Conservation (phyloP, 2,888 invertebrate genomes). For the Choreutis nemorana region DNA sequence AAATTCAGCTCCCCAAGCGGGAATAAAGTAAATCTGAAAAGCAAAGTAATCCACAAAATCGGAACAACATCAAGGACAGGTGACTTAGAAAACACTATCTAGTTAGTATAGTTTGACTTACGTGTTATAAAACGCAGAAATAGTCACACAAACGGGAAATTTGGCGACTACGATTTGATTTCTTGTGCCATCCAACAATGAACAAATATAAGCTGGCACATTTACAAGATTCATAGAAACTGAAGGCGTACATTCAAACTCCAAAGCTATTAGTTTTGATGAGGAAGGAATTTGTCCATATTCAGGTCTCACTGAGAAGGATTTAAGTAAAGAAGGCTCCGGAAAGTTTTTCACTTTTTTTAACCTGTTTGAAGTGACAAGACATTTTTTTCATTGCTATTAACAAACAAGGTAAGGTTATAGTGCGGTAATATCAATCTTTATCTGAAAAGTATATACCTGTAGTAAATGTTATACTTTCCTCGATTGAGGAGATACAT, state of each 20-base stretch:
- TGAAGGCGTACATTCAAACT: conserved; percentile 47
- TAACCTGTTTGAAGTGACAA: no score
- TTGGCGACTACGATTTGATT: conserved; percentile 53
- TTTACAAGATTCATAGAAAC: conserved; percentile 46
- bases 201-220: conserved; percentile 46
- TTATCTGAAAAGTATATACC: conserved; percentile 53
- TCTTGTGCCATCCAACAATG: conserved; percentile 47
- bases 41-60: no score
- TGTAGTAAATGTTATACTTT: conserved; percentile 62
- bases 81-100: background rate
- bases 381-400: background rate
- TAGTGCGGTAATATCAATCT: background rate
- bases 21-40: conserved; percentile 62
- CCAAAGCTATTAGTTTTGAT: conserved; percentile 29
- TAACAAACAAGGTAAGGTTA: conserved; percentile 1
- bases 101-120: no score
- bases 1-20: conserved; percentile 68
- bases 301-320: conserved; percentile 37
- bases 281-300: conserved; percentile 37
- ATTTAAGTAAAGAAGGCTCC: conserved; percentile 37
- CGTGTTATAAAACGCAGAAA: conserved; percentile 59
- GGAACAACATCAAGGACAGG: background rate
- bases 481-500: conserved; percentile 67
- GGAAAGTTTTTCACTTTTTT: conserved; percentile 56
- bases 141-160: conserved; percentile 48